Percentiles rank a stretch among this genome's conserved stretches.
These are phyloP conservation scores for Apogon talboti DNA, from an alignment of 2,797 vertebrate species.

Conservation along the genomic window DNA sequence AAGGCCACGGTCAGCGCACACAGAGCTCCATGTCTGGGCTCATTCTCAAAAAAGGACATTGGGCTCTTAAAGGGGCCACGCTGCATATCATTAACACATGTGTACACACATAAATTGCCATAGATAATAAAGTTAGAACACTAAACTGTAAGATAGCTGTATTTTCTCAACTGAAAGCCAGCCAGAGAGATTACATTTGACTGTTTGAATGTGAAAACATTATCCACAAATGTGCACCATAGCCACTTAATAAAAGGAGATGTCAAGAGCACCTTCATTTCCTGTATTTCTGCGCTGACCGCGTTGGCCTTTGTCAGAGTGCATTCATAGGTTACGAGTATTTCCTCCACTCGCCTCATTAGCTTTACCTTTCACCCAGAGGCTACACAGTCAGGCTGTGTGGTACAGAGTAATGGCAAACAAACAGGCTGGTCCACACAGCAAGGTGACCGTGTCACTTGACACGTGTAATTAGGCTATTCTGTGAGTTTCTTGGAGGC, in stretches of 20 bases:
- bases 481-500: constrained; percentile 22
- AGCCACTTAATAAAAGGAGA: constrained; percentile 33
- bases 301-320: constrained; percentile 47
- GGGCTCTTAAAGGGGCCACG: constrained; percentile 76
- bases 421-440: constrained; percentile 23
- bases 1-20: constrained; percentile 69
- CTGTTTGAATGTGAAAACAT: neutral
- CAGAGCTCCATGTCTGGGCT: constrained; percentile 55
- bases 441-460: constrained; percentile 54
- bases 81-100: constrained; percentile 45
- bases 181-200: neutral
- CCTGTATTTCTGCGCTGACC: constrained; percentile 35
- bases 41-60: constrained; percentile 74
- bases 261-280: constrained; percentile 66
- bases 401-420: constrained; percentile 32
- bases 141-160: neutral
- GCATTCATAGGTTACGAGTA: constrained; percentile 61
- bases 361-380: constrained; percentile 70
- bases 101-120: neutral
- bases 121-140: constrained; percentile 20
- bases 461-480: constrained; percentile 44
- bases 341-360: constrained; percentile 63
- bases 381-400: constrained; percentile 36
- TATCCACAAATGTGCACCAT: constrained; percentile 15
- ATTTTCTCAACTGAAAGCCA: constrained; percentile 3